Evolutionary conservation across 2,113 vertebrate genomes (phyloP).

Genomic region (Hemiprocne comata): DNA sequence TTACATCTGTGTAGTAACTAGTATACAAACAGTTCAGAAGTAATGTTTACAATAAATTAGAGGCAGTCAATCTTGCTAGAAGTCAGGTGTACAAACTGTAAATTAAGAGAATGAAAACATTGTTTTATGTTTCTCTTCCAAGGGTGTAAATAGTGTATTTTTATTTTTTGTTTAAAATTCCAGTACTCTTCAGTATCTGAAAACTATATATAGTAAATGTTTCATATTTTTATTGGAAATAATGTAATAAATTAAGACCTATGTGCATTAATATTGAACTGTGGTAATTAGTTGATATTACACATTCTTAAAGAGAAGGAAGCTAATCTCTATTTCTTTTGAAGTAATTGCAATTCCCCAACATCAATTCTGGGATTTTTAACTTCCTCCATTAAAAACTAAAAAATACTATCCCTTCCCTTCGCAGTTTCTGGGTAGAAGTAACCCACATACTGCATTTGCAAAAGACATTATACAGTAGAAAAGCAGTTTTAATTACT

Average conservation of each 20-base stretch:
- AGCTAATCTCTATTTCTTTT: neutral
- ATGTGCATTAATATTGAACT: neutral
- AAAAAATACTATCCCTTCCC: neutral
- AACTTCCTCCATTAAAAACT: neutral
- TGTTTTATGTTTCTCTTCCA: neutral
- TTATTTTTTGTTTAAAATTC: neutral
- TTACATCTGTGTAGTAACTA: neutral
- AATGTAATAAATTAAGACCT: neutral
- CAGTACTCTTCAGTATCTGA: neutral
- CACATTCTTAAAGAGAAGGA: neutral
- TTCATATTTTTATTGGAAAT: neutral
- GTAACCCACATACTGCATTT: neutral
- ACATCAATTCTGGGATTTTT: neutral
- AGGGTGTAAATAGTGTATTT: neutral
- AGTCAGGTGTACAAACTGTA: neutral
- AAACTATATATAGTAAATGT: neutral
- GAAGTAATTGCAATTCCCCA: neutral
- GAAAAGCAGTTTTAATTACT: neutral
- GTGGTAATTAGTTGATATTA: neutral
- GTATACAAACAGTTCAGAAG: neutral
- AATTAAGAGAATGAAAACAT: neutral
- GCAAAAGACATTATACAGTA: neutral
- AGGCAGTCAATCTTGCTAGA: neutral
- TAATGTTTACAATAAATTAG: neutral
- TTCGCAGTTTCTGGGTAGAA: neutral